phyloP scores from a whole-genome alignment of 2,888 invertebrate species.

The Liopterus haemorrhoidalis region DNA sequence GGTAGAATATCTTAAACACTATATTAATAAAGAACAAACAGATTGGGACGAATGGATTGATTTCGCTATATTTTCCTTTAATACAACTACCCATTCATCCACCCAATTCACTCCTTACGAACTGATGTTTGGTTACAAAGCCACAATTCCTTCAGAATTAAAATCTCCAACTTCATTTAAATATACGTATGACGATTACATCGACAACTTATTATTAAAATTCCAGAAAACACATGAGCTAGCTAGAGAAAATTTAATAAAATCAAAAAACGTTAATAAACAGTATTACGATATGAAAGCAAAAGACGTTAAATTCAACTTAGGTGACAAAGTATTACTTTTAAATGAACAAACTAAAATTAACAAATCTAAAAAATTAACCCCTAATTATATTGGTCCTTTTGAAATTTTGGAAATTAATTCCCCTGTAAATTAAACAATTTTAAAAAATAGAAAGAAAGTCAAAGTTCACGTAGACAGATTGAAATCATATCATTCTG shows the following conservation, averaged over 20 bases:
- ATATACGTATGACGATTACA: slow-evolving; percentile 30
- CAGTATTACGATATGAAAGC: slow-evolving; percentile 27
- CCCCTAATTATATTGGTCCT: slow-evolving; percentile 23
- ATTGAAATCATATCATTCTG: no score
- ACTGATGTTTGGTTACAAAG: slow-evolving; percentile 28
- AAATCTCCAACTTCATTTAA: no score
- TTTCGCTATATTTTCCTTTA: slow-evolving; percentile 31
- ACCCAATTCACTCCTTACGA: slow-evolving; percentile 31
- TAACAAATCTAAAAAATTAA: slow-evolving; percentile 17
- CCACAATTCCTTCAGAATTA: slow-evolving; percentile 25
- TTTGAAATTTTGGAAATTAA: slow-evolving; percentile 22
- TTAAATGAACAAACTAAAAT: slow-evolving; percentile 13
- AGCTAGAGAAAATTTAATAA: slow-evolving; percentile 26
- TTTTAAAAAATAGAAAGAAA: slow-evolving; percentile 20
- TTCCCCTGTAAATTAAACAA: slow-evolving; percentile 16
- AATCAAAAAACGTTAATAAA: slow-evolving; percentile 26
- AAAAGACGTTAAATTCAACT: slow-evolving; percentile 15
- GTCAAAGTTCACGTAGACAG: slow-evolving; percentile 20
- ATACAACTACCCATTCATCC: slow-evolving; percentile 29
- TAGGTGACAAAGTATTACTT: slow-evolving; percentile 23
- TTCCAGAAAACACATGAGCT: slow-evolving; percentile 27
- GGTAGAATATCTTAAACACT: slow-evolving; percentile 34
- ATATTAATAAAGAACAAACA: slow-evolving; percentile 30
- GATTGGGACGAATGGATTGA: slow-evolving; percentile 35
- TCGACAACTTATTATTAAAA: slow-evolving; percentile 22